Conservation (phyloP, 2,797 vertebrate genomes). For the Acanthornis magna region DNA sequence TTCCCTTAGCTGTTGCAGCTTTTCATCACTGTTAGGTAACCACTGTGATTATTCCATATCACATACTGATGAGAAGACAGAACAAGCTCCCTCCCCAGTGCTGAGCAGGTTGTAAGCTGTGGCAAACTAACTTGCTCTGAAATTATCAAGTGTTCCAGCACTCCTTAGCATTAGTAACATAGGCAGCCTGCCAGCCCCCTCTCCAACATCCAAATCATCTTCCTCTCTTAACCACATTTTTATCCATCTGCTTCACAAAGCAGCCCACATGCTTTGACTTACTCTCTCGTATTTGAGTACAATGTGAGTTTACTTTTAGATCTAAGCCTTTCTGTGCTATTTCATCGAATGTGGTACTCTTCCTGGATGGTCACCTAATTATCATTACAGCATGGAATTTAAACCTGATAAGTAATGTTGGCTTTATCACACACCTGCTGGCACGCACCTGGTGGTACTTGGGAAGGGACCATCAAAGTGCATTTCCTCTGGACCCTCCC, state of each 20-base stretch:
- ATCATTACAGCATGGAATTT: not conserved
- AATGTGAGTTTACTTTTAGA: constrained; percentile 37
- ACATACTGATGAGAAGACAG: constrained; percentile 75
- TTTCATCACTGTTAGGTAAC: constrained; percentile 76
- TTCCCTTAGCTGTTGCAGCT: constrained; percentile 61
- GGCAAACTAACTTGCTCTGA: constrained; percentile 71
- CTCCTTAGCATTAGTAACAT: constrained; percentile 59
- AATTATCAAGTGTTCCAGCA: constrained; percentile 69
- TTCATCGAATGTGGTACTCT: not conserved
- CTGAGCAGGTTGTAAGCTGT: constrained; percentile 72
- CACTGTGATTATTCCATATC: constrained; percentile 72
- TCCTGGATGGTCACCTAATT: not conserved
- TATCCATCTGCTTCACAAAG: constrained; percentile 74
- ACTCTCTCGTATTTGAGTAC: constrained; percentile 66
- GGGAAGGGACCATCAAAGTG: fast-evolving
- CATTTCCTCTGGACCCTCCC: not conserved
- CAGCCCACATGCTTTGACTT: constrained; percentile 68
- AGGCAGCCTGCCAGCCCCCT: constrained; percentile 66
- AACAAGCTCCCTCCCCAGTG: constrained; percentile 63
- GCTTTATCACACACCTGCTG: not conserved
- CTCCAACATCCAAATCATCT: constrained; percentile 58
- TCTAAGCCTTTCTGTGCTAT: constrained; percentile 19
- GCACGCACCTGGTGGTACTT: too few relatives aligned
- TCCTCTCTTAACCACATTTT: constrained; percentile 70
- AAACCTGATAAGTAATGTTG: not conserved